Base-by-base conservation (phyloP, 2,113 vertebrate species). In the Heteronetta atricapilla region DNA sequence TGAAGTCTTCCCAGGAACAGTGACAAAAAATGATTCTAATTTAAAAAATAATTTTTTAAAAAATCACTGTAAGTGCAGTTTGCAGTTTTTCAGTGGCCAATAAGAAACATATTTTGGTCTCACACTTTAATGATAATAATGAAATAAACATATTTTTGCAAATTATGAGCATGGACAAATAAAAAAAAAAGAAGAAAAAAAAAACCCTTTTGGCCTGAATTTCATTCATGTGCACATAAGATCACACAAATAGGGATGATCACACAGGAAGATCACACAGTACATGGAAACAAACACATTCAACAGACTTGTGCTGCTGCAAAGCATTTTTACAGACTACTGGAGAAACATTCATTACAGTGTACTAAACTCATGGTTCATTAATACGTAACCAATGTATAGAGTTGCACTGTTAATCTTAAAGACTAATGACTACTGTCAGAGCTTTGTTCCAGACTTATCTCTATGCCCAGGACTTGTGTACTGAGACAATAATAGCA, bases 341-440 rank as follows among this genome's bases (percentile, higher is more conserved):
- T 73, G 36, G 68, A 82, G 79, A 66, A 84, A 91, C 70, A 80
- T 73, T 68, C 46, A 66, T 88, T 87, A 63, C 40, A 46, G 18
- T 17, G 33, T 68, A 42, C 38, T 31, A 75, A 25, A 20, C 38
- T 81, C 26, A 38, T 50, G 23, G 89, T 94, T 94, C 83, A 78
- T 87, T 96, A 96, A 94, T 52, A 64, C 14, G 23, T 25, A 89
- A 84, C 83, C 46, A 36, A 19, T 8, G 26, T 19, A 52, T 13
- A 79, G 74, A 96, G 88, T 87, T 84, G 16, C 82, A 72, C 62
- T 1, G 5, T 93, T 94, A 82, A 90, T 94, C 93, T 89, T 75
- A 63, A 80, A 96, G 90, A 96, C 18, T 34, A 93, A 95, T 52
- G 60, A 58, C 82, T 84, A 33, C 31, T 42, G 56, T 88, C 86